Conservation (phyloP, 2,888 invertebrate species). For the Falcaria lacertinaria region DNA sequence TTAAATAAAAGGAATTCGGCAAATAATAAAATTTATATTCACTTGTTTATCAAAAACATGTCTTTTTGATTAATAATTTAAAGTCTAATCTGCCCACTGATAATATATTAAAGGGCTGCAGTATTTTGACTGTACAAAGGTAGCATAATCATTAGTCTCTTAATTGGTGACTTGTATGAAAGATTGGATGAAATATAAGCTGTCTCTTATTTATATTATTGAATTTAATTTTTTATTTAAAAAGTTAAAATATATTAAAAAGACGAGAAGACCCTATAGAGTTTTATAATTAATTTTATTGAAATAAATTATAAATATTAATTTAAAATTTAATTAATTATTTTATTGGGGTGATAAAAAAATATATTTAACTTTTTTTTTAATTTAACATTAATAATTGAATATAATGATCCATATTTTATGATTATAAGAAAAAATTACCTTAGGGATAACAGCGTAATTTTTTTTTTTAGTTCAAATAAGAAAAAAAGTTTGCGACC, state of each 20-base stretch:
- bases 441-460: slow-evolving; percentile 93
- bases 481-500: slow-evolving; percentile 88
- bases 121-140: slow-evolving; percentile 89
- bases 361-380: too few species aligned
- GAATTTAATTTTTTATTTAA: too few species aligned
- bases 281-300: slow-evolving; percentile 83
- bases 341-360: too few species aligned
- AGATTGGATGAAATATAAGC: too few species aligned
- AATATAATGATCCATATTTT: slow-evolving; percentile 73
- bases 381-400: too few species aligned
- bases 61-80: slow-evolving; percentile 81
- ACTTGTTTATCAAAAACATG: slow-evolving; percentile 90
- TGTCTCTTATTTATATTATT: too few species aligned
- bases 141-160: slow-evolving; percentile 88
- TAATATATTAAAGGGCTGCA: slow-evolving; percentile 84
- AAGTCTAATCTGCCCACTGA: slow-evolving; percentile 88
- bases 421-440: slow-evolving; percentile 85
- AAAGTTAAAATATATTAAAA: too few species aligned
- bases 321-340: too few species aligned
- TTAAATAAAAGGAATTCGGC: slow-evolving; percentile 81
- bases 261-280: too few species aligned
- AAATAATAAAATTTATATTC: slow-evolving; percentile 80
- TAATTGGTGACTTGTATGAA: slow-evolving; percentile 90
- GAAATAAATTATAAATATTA: too few species aligned
- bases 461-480: slow-evolving; percentile 87